Evolutionary conservation across 2,113 vertebrate genomes (phyloP).

Genomic region (Henicopernis longicauda): DNA sequence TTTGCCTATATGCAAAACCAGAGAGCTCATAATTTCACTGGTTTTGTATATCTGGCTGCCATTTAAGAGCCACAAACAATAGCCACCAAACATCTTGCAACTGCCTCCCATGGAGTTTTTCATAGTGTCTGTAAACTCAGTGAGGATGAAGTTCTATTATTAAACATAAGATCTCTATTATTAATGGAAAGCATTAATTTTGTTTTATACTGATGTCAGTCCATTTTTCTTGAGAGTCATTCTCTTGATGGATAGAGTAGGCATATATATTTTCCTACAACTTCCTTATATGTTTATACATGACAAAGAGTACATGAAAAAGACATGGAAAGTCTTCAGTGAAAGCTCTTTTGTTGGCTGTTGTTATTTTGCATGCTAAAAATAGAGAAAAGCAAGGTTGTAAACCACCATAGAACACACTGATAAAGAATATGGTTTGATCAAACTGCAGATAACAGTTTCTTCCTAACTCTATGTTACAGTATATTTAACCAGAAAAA

Average conservation of each 20-base stretch:
- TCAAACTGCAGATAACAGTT: neutral
- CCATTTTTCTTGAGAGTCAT: neutral
- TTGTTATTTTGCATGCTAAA: neutral
- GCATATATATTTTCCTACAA: neutral
- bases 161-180: neutral
- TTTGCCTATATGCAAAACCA: slow-evolving; percentile 12
- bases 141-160: neutral
- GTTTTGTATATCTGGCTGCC: neutral
- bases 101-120: neutral
- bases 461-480: neutral
- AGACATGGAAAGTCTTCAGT: neutral
- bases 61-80: neutral
- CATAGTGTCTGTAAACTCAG: neutral
- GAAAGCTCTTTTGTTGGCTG: neutral
- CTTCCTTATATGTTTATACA: neutral
- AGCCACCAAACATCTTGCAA: neutral
- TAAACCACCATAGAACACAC: neutral
- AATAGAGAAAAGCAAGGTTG: neutral
- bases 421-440: neutral
- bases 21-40: neutral
- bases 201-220: neutral
- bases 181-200: neutral
- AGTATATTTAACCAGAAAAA: neutral
- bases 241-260: neutral
- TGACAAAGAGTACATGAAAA: neutral